phyloP scores from a whole-genome alignment of 2,888 invertebrate species.

The Prosopocoilus inquinatus region DNA sequence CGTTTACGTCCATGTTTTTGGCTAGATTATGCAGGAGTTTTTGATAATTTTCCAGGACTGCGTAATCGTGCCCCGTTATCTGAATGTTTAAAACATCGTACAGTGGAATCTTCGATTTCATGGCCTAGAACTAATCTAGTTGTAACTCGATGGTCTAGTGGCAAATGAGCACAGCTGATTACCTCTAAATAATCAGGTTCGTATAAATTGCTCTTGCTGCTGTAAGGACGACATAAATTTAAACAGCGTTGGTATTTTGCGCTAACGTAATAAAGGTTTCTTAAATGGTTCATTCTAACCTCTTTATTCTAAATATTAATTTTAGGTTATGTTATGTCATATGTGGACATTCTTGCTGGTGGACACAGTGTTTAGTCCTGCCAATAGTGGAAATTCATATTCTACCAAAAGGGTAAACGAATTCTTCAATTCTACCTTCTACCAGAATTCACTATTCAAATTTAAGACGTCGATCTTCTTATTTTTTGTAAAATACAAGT shows the following conservation, averaged over 20 bases:
- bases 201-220: constrained; percentile 47
- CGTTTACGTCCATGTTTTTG: constrained; percentile 70
- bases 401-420: no score
- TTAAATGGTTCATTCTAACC: background rate
- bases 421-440: no score
- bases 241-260: background rate
- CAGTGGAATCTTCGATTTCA: constrained; percentile 68
- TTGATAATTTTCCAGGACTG: constrained; percentile 77
- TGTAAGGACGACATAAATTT: constrained; percentile 5
- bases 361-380: no score
- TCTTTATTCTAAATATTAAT: no score
- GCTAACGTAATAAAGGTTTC: background rate
- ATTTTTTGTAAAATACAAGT: no score
- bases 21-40: constrained; percentile 72
- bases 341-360: no score
- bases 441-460: no score
- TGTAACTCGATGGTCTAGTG: background rate
- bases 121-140: constrained; percentile 51
- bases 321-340: no score
- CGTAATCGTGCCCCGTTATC: constrained; percentile 79
- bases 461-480: no score
- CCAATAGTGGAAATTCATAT: no score
- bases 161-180: constrained; percentile 30
- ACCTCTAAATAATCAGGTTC: constrained; percentile 77
- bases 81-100: constrained; percentile 76